These are phyloP conservation scores for Leptinotarsa peninsularis DNA, from an alignment of 2,888 invertebrate genomes.

Conservation along the genomic window DNA sequence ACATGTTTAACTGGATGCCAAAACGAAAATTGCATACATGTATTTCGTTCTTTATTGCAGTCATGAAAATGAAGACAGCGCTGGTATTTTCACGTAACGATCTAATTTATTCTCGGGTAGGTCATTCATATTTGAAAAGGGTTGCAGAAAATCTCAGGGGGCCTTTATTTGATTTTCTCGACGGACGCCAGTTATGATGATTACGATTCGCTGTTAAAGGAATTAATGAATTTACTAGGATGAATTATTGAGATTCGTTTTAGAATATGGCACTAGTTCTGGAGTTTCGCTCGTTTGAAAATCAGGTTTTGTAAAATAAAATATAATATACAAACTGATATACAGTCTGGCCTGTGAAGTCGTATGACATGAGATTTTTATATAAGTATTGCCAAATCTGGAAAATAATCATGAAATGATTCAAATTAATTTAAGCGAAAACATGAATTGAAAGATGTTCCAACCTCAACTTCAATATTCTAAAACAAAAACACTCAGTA, in stretches of 20 bases:
- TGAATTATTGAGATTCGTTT: background rate
- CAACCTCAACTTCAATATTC: too few relatives aligned
- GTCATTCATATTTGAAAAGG: slow-evolving; percentile 13
- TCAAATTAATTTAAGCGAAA: too few relatives aligned
- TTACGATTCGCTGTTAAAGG: background rate
- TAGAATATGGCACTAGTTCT: background rate
- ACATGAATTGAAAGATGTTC: too few relatives aligned
- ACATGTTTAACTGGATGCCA: background rate
- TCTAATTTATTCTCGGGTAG: slow-evolving; percentile 12
- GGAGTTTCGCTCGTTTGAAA: too few relatives aligned
- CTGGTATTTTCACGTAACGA: slow-evolving; percentile 27
- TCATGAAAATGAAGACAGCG: slow-evolving; percentile 27
- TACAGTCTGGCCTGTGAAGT: too few relatives aligned
- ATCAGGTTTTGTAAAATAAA: too few relatives aligned
- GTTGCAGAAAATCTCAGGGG: slow-evolving; percentile 1
- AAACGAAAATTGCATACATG: slow-evolving; percentile 10
- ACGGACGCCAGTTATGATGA: slow-evolving; percentile 4
- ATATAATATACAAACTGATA: too few relatives aligned
- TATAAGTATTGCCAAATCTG: too few relatives aligned
- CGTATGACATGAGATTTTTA: too few relatives aligned
- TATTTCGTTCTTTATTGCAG: slow-evolving; percentile 22
- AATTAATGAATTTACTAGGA: background rate
- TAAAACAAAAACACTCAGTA: too few relatives aligned
- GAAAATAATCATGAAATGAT: too few relatives aligned
- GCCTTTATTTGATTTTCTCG: slow-evolving; percentile 3